These are phyloP conservation scores for Oryctolagus cuniculus DNA, from an alignment of 2,113 vertebrate genomes.

Conservation along the genomic window mOryCun1.1 NC_091432.1:174066001-174066500, in stretches of 20 bases:
- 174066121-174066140: conserved; percentile 50
- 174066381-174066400: conserved; percentile 23
- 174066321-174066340: conserved; percentile 40
- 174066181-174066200: conserved; percentile 50
- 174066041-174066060: neutral
- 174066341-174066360: conserved; percentile 31
- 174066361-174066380: neutral
- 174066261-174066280: neutral
- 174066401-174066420: neutral
- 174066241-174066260: conserved; percentile 38
- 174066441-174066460: conserved; percentile 18
- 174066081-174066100: neutral
- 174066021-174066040: neutral
- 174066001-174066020: neutral
- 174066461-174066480: neutral
- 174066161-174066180: neutral
- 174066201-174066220: conserved; percentile 63
- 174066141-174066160: neutral
- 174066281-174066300: neutral
- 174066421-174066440: neutral
- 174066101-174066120: neutral
- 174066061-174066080: conserved; percentile 29
- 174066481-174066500: neutral
- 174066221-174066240: neutral
- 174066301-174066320: neutral